Evolutionary conservation across 2,797 vertebrate genomes (phyloP).

Genomic region (Syngnathus acus): DNA sequence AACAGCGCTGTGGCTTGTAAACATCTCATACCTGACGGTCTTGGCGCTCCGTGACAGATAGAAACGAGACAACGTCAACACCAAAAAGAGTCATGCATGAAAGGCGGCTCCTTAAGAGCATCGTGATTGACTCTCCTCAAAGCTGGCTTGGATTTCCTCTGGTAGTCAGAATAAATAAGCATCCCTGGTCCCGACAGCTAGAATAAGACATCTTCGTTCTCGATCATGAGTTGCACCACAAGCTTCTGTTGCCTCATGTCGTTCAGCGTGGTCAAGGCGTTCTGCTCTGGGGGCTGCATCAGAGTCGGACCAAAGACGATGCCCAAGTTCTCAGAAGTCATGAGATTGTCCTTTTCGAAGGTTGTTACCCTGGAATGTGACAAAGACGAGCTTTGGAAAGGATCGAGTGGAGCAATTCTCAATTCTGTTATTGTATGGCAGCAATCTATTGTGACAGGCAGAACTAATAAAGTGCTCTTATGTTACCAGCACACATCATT

Average conservation of each 20-base stretch:
- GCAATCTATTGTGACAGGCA: too few relatives aligned
- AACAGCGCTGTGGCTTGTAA: conserved; percentile 1
- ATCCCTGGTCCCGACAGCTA: conserved; percentile 58
- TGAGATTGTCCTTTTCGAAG: conserved; percentile 95
- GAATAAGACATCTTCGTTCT: conserved; percentile 98
- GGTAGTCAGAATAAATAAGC: conserved; percentile 61
- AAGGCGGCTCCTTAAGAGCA: conserved; percentile 65
- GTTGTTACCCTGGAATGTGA: conserved; percentile 79
- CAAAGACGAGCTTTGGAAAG: neutral
- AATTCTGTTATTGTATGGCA: neutral
- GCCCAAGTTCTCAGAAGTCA: conserved; percentile 95
- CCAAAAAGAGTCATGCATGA: conserved; percentile 71
- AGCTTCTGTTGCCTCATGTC: conserved; percentile 98
- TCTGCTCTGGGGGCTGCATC: conserved; percentile 93
- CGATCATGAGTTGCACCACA: conserved; percentile 92
- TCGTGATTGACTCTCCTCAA: conserved; percentile 42
- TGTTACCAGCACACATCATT: too few relatives aligned
- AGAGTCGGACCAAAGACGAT: conserved; percentile 97
- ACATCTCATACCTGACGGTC: conserved; percentile 2
- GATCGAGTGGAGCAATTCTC: neutral
- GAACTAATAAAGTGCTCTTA: too few relatives aligned
- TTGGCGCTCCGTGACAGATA: conserved; percentile 35
- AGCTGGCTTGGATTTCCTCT: conserved; percentile 61
- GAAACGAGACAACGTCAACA: conserved; percentile 50
- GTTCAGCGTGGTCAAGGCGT: conserved; percentile 88